Percentiles rank a stretch among this genome's conserved stretches.
Evolutionary conservation across 2,797 vertebrate species (phyloP).

Genomic region (Parauchenoglanis ngamensis): DNA sequence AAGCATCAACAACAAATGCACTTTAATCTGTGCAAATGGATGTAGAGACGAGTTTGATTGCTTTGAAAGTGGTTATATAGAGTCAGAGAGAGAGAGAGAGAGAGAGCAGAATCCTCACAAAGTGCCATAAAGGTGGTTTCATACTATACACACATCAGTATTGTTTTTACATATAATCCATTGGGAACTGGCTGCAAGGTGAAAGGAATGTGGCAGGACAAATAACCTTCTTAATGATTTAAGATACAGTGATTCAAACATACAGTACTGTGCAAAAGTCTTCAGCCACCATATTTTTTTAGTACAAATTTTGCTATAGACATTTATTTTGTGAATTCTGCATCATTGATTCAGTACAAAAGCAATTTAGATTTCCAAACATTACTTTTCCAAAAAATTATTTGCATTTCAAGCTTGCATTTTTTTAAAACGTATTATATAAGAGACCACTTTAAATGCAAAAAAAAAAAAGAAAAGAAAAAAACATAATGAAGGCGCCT

Average conservation of each 20-base stretch:
- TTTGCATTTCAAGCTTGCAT: too few relatives aligned
- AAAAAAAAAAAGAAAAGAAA: too few relatives aligned
- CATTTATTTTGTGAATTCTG: too few relatives aligned
- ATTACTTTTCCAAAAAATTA: too few relatives aligned
- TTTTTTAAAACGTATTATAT: too few relatives aligned
- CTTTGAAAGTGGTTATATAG: conserved; percentile 22
- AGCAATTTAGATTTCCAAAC: too few relatives aligned
- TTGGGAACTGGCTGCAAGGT: not conserved
- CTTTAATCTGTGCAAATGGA: conserved; percentile 18
- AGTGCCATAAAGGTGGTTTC: not conserved
- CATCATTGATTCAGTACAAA: too few relatives aligned
- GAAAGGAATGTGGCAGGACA: not conserved
- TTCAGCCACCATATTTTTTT: too few relatives aligned
- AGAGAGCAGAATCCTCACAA: not conserved
- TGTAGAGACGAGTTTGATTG: conserved; percentile 17
- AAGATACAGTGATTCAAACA: not conserved
- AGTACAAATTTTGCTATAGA: too few relatives aligned
- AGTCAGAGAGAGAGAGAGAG: not conserved
- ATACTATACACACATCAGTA: not conserved
- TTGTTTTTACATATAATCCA: not conserved
- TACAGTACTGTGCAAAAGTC: too few relatives aligned
- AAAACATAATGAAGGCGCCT: too few relatives aligned
- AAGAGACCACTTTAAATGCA: too few relatives aligned
- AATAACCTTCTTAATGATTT: not conserved
- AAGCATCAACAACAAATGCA: conserved; percentile 2